Evolutionary conservation across 2,113 vertebrate species (phyloP).

Genomic region (Megaceryle maxima): DNA sequence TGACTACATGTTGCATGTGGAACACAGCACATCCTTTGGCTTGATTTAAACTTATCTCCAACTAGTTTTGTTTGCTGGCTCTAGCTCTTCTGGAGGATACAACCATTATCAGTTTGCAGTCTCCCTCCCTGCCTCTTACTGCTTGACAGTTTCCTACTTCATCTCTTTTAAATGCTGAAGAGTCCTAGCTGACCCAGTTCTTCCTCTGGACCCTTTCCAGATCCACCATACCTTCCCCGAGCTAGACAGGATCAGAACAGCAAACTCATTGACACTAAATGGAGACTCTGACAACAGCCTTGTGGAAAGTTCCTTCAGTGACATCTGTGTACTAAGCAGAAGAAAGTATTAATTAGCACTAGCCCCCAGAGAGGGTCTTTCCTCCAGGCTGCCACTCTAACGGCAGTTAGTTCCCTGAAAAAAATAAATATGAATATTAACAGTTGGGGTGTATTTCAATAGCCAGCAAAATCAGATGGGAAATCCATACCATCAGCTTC

Average conservation of each 20-base stretch:
- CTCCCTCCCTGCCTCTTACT: background rate
- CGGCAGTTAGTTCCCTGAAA: slow-evolving; percentile 20
- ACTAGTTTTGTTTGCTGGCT: background rate
- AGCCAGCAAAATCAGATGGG: background rate
- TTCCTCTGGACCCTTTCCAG: background rate
- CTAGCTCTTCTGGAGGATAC: background rate
- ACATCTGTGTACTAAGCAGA: background rate
- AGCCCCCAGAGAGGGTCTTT: background rate
- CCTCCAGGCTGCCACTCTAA: background rate
- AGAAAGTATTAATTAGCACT: background rate
- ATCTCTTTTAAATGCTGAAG: background rate
- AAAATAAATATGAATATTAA: background rate
- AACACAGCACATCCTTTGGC: background rate
- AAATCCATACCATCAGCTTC: slow-evolving; percentile 8
- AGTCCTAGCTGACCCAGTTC: background rate
- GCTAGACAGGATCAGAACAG: background rate
- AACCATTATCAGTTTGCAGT: background rate
- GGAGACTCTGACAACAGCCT: background rate
- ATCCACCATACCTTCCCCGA: background rate
- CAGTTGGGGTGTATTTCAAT: background rate
- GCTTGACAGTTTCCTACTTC: background rate
- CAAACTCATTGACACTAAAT: background rate
- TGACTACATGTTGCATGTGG: background rate
- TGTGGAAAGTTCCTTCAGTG: background rate
- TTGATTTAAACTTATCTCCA: background rate